Conservation (phyloP, 2,797 vertebrate species). For the Tokudaia tokunoshimensis region DNA sequence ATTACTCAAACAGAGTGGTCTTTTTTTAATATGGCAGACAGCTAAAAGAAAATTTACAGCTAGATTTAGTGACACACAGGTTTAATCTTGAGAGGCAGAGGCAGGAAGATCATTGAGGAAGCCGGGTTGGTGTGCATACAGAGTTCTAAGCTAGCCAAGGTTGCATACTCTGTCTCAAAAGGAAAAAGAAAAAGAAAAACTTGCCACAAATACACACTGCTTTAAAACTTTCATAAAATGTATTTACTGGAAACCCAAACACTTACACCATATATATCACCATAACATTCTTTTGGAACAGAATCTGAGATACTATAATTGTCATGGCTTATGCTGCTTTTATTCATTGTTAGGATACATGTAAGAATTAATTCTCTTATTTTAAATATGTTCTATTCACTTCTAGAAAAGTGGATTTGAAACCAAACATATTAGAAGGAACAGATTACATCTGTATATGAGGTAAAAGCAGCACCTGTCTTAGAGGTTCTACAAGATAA, state of each 20-base stretch:
- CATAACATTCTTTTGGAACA: neutral
- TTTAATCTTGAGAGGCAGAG: neutral
- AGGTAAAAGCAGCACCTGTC: neutral
- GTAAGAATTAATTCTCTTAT: neutral
- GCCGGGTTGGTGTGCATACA: too few species aligned
- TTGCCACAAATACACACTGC: neutral
- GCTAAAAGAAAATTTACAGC: neutral
- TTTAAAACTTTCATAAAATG: slow-evolving; percentile 8
- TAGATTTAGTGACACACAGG: neutral
- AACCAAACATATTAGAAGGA: neutral
- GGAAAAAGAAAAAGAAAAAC: neutral
- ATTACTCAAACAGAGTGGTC: neutral
- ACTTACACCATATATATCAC: neutral
- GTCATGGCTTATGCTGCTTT: neutral
- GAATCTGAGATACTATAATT: slow-evolving; percentile 39
- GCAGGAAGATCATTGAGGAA: neutral
- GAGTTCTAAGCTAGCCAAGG: neutral
- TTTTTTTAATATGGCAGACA: neutral
- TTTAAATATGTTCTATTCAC: neutral
- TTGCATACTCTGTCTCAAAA: neutral
- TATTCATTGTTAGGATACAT: slow-evolving; percentile 11
- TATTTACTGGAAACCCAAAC: slow-evolving; percentile 24
- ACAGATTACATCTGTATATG: neutral
- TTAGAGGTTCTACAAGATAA: neutral
- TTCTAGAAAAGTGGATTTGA: slow-evolving; percentile 5